Conservation (phyloP, 37 sponge, comb jelly and placozoan genomes). For the Ianthella basta region DNA sequence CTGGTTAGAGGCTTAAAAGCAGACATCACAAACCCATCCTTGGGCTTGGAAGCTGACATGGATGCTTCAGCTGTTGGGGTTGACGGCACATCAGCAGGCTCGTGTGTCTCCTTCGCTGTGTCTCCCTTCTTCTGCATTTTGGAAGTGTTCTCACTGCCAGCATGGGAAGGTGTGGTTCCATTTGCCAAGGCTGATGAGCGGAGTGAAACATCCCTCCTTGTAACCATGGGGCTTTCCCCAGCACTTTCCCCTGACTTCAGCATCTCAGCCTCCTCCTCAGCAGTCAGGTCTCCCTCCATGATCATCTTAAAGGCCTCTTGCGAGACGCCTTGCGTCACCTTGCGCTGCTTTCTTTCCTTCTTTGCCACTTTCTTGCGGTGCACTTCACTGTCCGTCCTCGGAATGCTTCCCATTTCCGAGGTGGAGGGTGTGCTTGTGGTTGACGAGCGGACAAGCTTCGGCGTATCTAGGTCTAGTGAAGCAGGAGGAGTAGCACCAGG, state of each 20-base stretch:
- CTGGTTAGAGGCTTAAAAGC: neutral
- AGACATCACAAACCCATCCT: slow-evolving; percentile 1
- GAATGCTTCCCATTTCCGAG: neutral
- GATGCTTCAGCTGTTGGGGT: too few species aligned
- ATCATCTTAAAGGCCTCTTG: slow-evolving; percentile 2
- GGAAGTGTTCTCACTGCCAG: neutral
- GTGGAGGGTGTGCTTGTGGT: neutral
- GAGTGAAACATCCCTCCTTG: neutral
- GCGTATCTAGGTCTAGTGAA: neutral
- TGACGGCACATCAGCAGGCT: too few species aligned
- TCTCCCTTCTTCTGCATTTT: neutral
- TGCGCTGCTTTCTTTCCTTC: slow-evolving; percentile 9
- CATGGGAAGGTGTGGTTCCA: neutral
- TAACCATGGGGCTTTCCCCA: neutral
- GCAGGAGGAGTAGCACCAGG: neutral
- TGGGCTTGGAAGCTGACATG: neutral
- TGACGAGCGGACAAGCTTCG: neutral
- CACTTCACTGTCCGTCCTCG: neutral
- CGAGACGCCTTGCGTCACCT: slow-evolving; percentile 5
- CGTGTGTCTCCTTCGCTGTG: too few species aligned
- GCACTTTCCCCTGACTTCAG: neutral
- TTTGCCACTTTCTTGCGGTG: neutral
- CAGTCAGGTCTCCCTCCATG: neutral
- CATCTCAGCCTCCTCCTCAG: neutral
- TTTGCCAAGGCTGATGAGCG: neutral